phyloP scores from a whole-genome alignment of 2,113 vertebrate genomes.

The Lophius piscatorius region DNA sequence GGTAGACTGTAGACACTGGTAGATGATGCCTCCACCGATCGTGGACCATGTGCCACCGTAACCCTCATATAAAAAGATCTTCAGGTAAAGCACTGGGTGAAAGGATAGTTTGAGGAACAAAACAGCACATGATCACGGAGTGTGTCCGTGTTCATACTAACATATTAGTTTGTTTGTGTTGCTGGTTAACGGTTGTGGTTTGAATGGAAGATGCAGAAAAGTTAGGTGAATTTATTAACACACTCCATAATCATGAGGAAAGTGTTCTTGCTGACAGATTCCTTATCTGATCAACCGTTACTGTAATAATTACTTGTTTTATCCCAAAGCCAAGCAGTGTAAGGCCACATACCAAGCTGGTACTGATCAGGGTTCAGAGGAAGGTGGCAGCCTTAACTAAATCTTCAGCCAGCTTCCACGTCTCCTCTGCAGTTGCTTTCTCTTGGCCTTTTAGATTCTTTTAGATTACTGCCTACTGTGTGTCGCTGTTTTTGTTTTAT shows the following conservation, averaged over 20 bases:
- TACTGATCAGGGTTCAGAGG: slow-evolving; percentile 11
- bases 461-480: background rate
- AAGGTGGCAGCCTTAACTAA: background rate
- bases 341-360: background rate
- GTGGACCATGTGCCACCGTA: slow-evolving; percentile 35
- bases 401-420: slow-evolving; percentile 4
- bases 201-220: background rate
- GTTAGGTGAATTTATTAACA: background rate
- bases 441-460: background rate
- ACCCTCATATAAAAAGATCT: slow-evolving; percentile 7
- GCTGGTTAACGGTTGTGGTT: background rate
- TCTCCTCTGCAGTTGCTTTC: background rate
- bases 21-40: slow-evolving; percentile 32
- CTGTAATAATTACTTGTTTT: background rate
- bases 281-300: background rate
- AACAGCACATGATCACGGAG: slow-evolving; percentile 1
- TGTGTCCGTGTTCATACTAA: background rate
- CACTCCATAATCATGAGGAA: background rate
- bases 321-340: background rate
- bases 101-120: slow-evolving; percentile 14
- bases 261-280: background rate
- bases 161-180: slow-evolving; percentile 1
- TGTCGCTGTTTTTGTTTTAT: too few relatives aligned
- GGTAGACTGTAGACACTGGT: slow-evolving; percentile 95
- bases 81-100: background rate